These are phyloP conservation scores for Trachelus troglodyta DNA, from an alignment of 2,888 invertebrate genomes.

Conservation along the genomic window DNA sequence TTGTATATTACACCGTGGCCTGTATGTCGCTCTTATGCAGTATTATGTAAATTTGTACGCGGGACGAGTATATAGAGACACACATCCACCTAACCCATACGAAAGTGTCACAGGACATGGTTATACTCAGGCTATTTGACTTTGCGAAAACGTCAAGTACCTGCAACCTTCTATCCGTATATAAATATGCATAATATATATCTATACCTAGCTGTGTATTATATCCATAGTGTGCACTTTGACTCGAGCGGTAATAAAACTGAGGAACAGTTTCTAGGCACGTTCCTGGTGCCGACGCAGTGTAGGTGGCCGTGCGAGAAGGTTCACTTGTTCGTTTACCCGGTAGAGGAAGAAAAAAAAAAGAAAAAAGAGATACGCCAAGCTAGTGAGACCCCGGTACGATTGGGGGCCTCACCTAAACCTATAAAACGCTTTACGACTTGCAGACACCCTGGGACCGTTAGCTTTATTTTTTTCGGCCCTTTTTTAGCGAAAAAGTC, in stretches of 20 bases:
- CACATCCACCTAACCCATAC: background rate
- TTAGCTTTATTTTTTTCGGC: constrained; percentile 37
- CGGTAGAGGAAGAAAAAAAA: background rate
- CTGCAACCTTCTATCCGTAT: background rate
- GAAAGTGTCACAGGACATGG: background rate
- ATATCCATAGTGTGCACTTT: background rate
- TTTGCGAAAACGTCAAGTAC: background rate
- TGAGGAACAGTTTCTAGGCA: constrained; percentile 8
- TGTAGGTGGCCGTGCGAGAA: background rate
- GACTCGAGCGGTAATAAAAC: background rate
- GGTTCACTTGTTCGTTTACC: background rate
- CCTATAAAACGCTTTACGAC: constrained; percentile 20
- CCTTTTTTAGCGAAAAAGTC: constrained; percentile 44
- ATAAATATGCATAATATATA: constrained; percentile 11
- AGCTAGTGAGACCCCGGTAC: background rate
- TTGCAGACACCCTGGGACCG: background rate
- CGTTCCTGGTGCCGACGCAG: background rate
- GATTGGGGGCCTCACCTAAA: background rate
- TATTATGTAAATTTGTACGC: background rate
- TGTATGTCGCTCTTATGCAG: background rate
- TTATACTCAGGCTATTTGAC: background rate
- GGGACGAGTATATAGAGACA: background rate
- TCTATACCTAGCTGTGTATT: background rate
- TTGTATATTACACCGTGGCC: background rate
- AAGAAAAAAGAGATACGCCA: background rate